Base-by-base conservation (phyloP, 2,888 invertebrate genomes). In the Lordiphosa fenestrarum region DNA sequence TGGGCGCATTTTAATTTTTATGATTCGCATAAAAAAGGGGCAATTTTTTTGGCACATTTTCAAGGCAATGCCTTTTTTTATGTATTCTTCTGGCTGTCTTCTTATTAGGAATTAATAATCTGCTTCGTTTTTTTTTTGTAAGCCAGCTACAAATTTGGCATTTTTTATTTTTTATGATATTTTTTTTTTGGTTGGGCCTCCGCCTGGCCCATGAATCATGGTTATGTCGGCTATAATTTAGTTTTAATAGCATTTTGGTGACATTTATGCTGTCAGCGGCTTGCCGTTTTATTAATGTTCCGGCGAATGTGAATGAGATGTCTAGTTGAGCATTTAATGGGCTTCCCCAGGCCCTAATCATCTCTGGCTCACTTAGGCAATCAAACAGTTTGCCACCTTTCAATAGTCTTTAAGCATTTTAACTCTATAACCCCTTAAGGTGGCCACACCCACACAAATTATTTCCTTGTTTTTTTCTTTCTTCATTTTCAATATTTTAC, bases 191-290 rank as follows among this genome's bases (percentile, higher is more conserved):
- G 55, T 62, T 15, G 1, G 15, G 44, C 9, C 21, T 19, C 15
- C 46, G 33, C 4, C 30, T 41, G 23, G 36, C 21, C 55, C 66
- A 82, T 81, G 84, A 81, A 81, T 81, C 81, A 81, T 84, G 72
- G 84, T 81, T 81, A 81, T 81, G 80, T 70, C 71, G 58, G 84
- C 78, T 66, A 81, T 81, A 81, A 84, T 82, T 81, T 73, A 57
- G 82, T 82, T 84, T 81, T 81, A 82, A 81, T 81, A 78, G 82
- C 84, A 61, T 72, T 83, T 75, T 68, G 70, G 78, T 74, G 80
- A 81, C 80, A 84, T 84, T 84, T 84, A 84, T 84, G 84, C 75
- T 84, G 84, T 82, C 84, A 84, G 70, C 74, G 75, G 63, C 78
- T 66, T 72, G 63, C 70, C 69, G 77, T 81, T 81, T 81, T 81